Evolutionary conservation across 2,113 vertebrate genomes (phyloP).

Genomic region (Microcebus murinus): DNA sequence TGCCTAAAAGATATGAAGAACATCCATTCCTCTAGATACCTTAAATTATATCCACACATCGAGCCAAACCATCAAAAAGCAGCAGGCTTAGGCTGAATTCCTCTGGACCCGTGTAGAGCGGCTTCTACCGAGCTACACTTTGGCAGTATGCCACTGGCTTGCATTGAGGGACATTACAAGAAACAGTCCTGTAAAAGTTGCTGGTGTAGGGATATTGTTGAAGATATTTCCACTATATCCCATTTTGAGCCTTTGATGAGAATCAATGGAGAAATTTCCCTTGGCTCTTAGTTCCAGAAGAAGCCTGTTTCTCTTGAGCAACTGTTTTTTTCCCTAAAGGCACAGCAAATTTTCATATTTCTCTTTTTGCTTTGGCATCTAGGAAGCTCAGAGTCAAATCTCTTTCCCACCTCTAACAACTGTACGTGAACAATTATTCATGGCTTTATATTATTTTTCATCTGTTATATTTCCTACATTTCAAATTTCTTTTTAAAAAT

Average conservation of each 20-base stretch:
- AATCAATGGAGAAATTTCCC: conserved; percentile 42
- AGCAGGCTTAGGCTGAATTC: conserved; percentile 5
- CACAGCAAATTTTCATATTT: background rate
- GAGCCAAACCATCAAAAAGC: conserved; percentile 53
- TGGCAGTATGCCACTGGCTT: conserved; percentile 68
- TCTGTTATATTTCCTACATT: background rate
- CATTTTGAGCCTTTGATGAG: conserved; percentile 13
- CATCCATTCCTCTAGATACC: conserved; percentile 17
- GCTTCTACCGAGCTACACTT: conserved; percentile 72
- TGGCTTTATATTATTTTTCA: conserved; percentile 8
- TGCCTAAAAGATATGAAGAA: conserved; percentile 63
- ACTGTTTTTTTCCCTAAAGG: background rate
- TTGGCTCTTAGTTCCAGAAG: conserved; percentile 14
- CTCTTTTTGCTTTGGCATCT: conserved; percentile 28
- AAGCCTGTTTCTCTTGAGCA: background rate
- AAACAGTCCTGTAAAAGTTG: conserved; percentile 64
- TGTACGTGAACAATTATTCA: background rate
- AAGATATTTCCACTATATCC: conserved; percentile 50
- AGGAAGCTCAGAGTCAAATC: conserved; percentile 27
- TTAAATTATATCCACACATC: background rate
- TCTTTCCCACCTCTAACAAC: background rate
- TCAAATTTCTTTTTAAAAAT: background rate
- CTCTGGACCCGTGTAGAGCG: background rate
- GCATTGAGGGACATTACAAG: conserved; percentile 56
- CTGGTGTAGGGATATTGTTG: conserved; percentile 36